Evolutionary conservation across 2,888 invertebrate species (phyloP).

Genomic region (Caprella mutica): DNA sequence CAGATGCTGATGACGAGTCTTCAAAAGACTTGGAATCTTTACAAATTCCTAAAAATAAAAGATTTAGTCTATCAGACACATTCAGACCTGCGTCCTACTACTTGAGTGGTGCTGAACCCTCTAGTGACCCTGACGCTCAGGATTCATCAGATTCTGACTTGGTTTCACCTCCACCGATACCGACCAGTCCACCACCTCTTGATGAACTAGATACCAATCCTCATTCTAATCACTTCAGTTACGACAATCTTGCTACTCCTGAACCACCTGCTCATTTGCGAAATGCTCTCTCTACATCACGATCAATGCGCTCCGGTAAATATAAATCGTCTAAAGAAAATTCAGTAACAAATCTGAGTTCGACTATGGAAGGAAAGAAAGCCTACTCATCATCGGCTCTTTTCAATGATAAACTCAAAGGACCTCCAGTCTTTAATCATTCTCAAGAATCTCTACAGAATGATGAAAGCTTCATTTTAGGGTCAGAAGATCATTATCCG

Average conservation of each 20-base stretch:
- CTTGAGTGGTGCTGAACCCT: conserved; percentile 44
- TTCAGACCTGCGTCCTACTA: conserved; percentile 81
- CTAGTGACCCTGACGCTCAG: conserved; percentile 40
- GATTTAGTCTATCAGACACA: conserved; percentile 76
- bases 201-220: conserved; percentile 45
- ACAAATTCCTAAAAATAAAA: conserved; percentile 58
- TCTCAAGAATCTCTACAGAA: conserved; percentile 13
- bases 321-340: background rate
- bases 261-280: conserved; percentile 27
- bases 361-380: background rate
- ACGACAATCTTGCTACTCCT: conserved; percentile 26
- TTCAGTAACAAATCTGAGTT: no score
- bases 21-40: conserved; percentile 46
- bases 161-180: conserved; percentile 65
- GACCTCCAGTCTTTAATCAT: conserved; percentile 27
- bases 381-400: background rate
- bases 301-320: conserved; percentile 18
- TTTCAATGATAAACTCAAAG: conserved; percentile 21
- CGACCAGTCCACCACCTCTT: conserved; percentile 59
- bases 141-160: conserved; percentile 72
- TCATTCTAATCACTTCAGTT: conserved; percentile 21
- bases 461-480: conserved; percentile 29
- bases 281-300: conserved; percentile 27
- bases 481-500: conserved; percentile 32
- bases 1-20: conserved; percentile 71